phyloP scores from a whole-genome alignment of 2,797 vertebrate species.

The Rhinogobio ventralis region DNA sequence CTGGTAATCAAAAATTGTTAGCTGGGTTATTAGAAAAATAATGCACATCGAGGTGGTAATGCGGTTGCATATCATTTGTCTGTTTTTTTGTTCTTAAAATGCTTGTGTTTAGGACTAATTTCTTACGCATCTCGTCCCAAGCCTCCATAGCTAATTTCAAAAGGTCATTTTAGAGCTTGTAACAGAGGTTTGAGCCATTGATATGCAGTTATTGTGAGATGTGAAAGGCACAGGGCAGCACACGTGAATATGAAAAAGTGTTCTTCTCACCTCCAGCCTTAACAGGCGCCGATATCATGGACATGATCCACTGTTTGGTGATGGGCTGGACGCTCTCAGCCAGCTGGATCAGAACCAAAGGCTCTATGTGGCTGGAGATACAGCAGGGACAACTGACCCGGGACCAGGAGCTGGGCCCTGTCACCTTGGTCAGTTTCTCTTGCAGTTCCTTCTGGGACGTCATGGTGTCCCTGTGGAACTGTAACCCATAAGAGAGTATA shows the following conservation, averaged over 20 bases:
- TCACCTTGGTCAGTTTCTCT: constrained; percentile 10
- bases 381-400: constrained; percentile 79
- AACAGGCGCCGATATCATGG: constrained; percentile 70
- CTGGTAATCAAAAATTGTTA: no score
- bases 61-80: no score
- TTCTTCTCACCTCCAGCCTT: constrained; percentile 75
- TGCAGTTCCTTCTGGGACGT: constrained; percentile 40
- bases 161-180: no score
- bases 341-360: constrained; percentile 78
- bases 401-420: constrained; percentile 70
- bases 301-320: constrained; percentile 82
- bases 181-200: no score
- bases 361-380: constrained; percentile 69
- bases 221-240: no score
- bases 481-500: background rate
- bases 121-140: no score
- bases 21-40: no score
- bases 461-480: constrained; percentile 48
- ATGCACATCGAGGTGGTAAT: no score
- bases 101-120: no score
- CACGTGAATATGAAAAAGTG: background rate
- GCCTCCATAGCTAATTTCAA: no score
- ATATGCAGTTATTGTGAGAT: no score
- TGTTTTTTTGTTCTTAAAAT: no score
- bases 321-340: constrained; percentile 69